Conservation (phyloP, 30 jellyfish, hydroid and myxozoan species). For the Turritopsis dohrnii region DNA sequence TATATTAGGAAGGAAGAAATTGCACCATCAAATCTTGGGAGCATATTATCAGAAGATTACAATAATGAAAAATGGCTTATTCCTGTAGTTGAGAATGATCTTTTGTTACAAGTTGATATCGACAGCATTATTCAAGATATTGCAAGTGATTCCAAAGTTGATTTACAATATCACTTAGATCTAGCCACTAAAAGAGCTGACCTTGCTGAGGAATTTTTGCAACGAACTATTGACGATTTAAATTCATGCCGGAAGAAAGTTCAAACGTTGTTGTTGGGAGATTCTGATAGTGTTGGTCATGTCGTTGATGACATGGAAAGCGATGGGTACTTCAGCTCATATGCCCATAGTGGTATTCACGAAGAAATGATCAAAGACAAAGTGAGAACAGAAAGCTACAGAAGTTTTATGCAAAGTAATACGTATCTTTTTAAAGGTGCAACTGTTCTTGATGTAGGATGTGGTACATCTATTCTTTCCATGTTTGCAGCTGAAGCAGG, state of each 20-base stretch:
- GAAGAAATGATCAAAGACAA: conserved; percentile 92
- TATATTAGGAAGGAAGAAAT: conserved; percentile 38
- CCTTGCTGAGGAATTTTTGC: conserved; percentile 63
- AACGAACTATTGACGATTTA: conserved; percentile 67
- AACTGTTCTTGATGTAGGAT: conserved; percentile 73
- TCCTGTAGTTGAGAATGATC: conserved; percentile 71
- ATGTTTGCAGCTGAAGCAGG: conserved; percentile 95
- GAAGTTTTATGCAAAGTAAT: conserved; percentile 47
- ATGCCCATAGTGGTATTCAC: conserved; percentile 90
- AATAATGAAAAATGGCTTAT: conserved; percentile 47
- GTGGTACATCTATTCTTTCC: conserved; percentile 84
- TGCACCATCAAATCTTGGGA: conserved; percentile 15
- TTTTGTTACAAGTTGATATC: conserved; percentile 56
- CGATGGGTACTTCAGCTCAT: conserved; percentile 74
- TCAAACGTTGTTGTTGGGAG: conserved; percentile 30
- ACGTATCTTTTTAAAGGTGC: conserved; percentile 39
- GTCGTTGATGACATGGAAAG: conserved; percentile 6
- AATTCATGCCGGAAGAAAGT: conserved; percentile 49
- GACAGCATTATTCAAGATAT: conserved; percentile 35
- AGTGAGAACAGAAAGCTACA: conserved; percentile 72
- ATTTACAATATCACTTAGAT: conserved; percentile 35
- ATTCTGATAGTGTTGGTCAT: conserved; percentile 1
- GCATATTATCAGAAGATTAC: conserved; percentile 8
- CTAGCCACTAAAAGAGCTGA: conserved; percentile 59
- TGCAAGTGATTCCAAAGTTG: not conserved